Base-by-base conservation (phyloP, 2,113 vertebrate species). In the Eidolon helvum region DNA sequence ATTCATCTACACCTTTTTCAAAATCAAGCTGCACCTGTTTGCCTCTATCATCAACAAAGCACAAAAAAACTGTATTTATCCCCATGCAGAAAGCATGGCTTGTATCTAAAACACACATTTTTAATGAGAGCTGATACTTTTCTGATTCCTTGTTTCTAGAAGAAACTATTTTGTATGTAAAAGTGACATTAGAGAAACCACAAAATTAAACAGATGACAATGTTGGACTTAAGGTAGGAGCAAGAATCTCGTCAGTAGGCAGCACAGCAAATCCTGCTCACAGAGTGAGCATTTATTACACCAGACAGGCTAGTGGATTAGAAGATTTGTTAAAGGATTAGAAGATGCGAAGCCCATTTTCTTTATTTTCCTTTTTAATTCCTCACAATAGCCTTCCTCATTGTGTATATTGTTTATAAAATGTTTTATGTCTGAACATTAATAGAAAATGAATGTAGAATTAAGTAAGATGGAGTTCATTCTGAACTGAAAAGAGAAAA, bases 251-350 rank as follows among this genome's bases (percentile, higher is more conserved):
- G 19, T 28, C 11, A 10, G 71, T 7, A 40, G n/a, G 71, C 9
- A 40, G 40, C 19, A 22, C 30, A 35, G 53, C 2, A 48, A 68
- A 92, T 87, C 48, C 75, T 55, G 21, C 24, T 59, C 38, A 22
- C 48, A 75, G 43, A 82, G 7, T 48, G 35, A 90, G 35, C 16
- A 38, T 83, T 96, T 33, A 43, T 87, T 90, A 33, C 10, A 5
- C 10, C 55, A 93, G 26, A n/a, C 77, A 26, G 53, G n/a, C 18
- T 1, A 26, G 40, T 59, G 83, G 83, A 78, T 91, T 96, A 91
- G 85, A 65, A 86, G 80, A 89, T 96, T 77, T 97, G 53, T 53
- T 95, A 79, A 90, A 91, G 95, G 90, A 93, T 95, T 86, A 90
- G 72, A 8, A 65, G 45, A 82, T 72, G 69, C 59, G 24, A 94